Percentiles rank a stretch among this genome's conserved stretches.
Evolutionary conservation across 2,113 vertebrate species (phyloP).

Genomic region (Otus sunia): DNA sequence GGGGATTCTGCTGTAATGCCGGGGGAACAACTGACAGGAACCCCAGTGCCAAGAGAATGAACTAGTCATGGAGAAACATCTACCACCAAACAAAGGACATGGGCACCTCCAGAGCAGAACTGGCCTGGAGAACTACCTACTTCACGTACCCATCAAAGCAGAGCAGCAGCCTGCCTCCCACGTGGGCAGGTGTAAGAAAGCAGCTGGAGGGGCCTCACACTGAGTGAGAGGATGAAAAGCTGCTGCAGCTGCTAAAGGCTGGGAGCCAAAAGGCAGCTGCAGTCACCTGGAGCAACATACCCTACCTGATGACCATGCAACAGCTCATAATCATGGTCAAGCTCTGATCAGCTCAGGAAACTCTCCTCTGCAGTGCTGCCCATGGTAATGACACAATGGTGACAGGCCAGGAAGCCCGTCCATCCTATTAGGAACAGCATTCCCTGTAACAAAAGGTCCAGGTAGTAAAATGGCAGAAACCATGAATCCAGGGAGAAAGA

Average conservation of each 20-base stretch:
- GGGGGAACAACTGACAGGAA: neutral
- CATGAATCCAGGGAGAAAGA: neutral
- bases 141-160: neutral
- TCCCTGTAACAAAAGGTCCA: neutral
- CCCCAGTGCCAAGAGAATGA: neutral
- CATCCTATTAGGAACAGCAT: neutral
- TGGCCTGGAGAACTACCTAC: neutral
- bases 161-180: neutral
- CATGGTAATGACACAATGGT: fast-evolving
- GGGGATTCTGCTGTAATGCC: neutral
- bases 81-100: neutral
- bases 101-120: neutral
- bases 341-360: neutral
- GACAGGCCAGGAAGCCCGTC: neutral
- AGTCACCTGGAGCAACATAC: neutral
- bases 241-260: neutral
- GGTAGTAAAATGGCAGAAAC: neutral
- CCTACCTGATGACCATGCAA: neutral
- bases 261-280: neutral
- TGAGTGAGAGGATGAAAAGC: neutral
- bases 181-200: neutral
- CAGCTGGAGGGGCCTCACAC: neutral
- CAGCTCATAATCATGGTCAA: neutral
- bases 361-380: neutral
- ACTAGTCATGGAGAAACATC: neutral